Conservation (phyloP, 2,888 invertebrate species). For the Morpho achilles region DNA sequence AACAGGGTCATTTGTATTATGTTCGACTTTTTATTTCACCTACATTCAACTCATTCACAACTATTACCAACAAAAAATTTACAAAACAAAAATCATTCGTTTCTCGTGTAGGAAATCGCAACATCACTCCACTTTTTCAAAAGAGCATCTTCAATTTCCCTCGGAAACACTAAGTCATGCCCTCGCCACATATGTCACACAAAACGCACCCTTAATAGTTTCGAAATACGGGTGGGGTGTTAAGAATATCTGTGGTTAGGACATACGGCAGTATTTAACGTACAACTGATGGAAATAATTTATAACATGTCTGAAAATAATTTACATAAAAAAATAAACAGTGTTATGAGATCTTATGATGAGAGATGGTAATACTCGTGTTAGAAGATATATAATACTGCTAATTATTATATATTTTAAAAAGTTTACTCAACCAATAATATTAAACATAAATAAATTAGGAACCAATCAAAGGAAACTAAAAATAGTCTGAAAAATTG, state of each 20-base stretch:
- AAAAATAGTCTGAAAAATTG: too few relatives aligned
- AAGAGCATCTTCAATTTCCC: conserved; percentile 70
- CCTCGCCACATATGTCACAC: conserved; percentile 64
- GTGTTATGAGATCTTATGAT: too few relatives aligned
- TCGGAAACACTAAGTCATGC: conserved; percentile 58
- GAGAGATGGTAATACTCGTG: too few relatives aligned
- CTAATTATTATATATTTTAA: too few relatives aligned
- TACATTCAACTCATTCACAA: too few relatives aligned
- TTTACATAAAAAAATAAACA: too few relatives aligned
- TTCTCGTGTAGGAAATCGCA: conserved; percentile 49
- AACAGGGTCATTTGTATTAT: too few relatives aligned
- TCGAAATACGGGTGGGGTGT: conserved; percentile 49
- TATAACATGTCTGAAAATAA: background rate
- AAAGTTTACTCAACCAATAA: too few relatives aligned
- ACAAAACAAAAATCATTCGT: conserved; percentile 31
- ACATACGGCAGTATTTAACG: conserved; percentile 37
- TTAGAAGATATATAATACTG: too few relatives aligned
- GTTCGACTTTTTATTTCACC: too few relatives aligned
- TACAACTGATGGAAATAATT: conserved; percentile 11
- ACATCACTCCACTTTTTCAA: conserved; percentile 61
- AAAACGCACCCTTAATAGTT: conserved; percentile 50
- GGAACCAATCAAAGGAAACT: too few relatives aligned
- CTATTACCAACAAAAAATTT: conserved; percentile 14
- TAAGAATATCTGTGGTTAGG: conserved; percentile 41
- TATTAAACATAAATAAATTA: too few relatives aligned